Base-by-base conservation (phyloP, 2,113 vertebrate genomes). In the Willisornis vidua region DNA sequence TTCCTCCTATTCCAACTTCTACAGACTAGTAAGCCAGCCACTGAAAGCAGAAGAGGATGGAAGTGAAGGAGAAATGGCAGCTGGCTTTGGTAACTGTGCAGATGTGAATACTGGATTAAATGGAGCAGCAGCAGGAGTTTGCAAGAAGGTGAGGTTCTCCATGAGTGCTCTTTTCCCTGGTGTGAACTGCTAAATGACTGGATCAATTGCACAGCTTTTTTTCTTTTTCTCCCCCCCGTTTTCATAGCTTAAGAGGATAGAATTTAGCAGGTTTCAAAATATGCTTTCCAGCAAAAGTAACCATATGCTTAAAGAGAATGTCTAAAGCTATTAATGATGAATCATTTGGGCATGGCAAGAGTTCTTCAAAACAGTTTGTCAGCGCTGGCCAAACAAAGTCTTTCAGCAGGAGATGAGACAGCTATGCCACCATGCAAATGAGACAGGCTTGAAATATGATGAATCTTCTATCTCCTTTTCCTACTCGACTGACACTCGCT, bases 401-500 rank as follows among this genome's bases (percentile, higher is more conserved):
- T 97, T 97, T 97, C 97, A 96, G 98, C 96, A 94, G 97, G 97
- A 97, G 97, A 98, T 93, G 98, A 98, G 98, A 97, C 98, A 96
- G 97, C 94, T 97, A 96, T 98, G 98, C 97, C 98, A 98, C 98
- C 98, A 96, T 98, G 98, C 98, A 98, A 98, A 98, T 97, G 97
- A 98, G 96, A 97, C 97, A 97, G 98, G 97, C 98, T 98, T 98
- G 99, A 98, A 98, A 98, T 98, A 98, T 98, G 98, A 99, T 98
- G 98, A 98, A 99, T 99, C 98, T 98, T 98, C 98, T 98, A 97
- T 99, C 98, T 98, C 97, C 97, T 98, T 94, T 98, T 98, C 98
- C 98, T 98, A 98, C 98, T 99, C 98, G 91, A 98, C 98, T 99
- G 99, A 98, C 98, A 98, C 98, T 98, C 48, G 98, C 99, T 99